Evolutionary conservation across 2,797 vertebrate genomes (phyloP).

Genomic region (Nothura maculosa): DNA sequence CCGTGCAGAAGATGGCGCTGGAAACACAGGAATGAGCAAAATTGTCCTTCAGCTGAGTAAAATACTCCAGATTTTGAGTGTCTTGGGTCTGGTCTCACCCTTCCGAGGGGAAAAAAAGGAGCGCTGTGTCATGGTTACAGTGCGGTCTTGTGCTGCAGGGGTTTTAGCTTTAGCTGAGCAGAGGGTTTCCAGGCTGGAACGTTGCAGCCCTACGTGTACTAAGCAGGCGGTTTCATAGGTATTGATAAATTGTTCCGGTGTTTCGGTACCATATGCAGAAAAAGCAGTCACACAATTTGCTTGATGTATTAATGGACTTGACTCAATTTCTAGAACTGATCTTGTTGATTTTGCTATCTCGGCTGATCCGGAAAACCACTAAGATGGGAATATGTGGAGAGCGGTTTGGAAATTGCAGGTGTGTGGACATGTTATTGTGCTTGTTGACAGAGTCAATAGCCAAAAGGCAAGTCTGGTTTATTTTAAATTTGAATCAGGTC

Average conservation of each 20-base stretch:
- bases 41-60: accelerated
- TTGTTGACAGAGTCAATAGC: background rate
- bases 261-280: background rate
- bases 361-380: constrained; percentile 27
- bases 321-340: constrained; percentile 59
- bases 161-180: background rate
- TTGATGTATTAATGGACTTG: constrained; percentile 59
- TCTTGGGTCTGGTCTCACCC: accelerated
- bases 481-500: background rate
- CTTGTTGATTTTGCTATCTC: constrained; percentile 21
- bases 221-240: background rate
- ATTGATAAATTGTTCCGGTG: background rate
- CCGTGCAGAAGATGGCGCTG: constrained; percentile 50
- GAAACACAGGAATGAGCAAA: background rate
- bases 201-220: background rate
- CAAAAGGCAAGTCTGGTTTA: background rate
- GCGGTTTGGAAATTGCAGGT: background rate
- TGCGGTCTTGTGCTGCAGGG: accelerated
- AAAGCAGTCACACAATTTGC: background rate
- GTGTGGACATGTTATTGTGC: accelerated
- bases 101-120: accelerated
- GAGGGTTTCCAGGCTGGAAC: accelerated
- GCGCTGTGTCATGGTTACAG: accelerated
- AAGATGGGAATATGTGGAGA: background rate
- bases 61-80: accelerated